Conservation (phyloP, 2,888 invertebrate genomes). For the Oscheius sp. region DNA sequence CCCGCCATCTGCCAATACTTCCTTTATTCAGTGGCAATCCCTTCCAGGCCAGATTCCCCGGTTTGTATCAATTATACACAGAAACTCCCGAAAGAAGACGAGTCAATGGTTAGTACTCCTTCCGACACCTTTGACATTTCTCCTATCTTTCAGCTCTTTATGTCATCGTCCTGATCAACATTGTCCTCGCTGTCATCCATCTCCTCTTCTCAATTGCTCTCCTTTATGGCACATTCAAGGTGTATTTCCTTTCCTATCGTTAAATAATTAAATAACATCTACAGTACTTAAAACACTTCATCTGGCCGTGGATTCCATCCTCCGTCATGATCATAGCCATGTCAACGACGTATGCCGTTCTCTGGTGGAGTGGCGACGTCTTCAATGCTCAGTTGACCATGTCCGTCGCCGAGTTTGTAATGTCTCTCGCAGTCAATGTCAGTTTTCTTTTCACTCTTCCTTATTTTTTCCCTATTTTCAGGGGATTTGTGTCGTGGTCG, state of each 20-base stretch:
- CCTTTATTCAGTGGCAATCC: constrained; percentile 64
- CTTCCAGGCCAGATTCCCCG: constrained; percentile 71
- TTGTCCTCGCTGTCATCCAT: constrained; percentile 63
- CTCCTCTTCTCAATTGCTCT: constrained; percentile 58
- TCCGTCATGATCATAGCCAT: constrained; percentile 60
- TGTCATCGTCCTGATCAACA: constrained; percentile 65
- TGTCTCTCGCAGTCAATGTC: constrained; percentile 63
- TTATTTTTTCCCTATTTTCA: constrained; percentile 29
- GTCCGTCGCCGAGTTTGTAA: constrained; percentile 69
- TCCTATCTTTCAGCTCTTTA: constrained; percentile 66
- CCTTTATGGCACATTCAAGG: constrained; percentile 66
- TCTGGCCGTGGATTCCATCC: constrained; percentile 69
- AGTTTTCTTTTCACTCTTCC: neutral
- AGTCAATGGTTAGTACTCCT: constrained; percentile 61
- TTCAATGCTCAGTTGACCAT: constrained; percentile 71
- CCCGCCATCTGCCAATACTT: neutral
- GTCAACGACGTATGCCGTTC: constrained; percentile 67
- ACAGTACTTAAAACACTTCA: constrained; percentile 56
- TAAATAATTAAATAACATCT: constrained; percentile 23
- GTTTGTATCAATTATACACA: constrained; percentile 68
- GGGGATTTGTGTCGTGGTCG: constrained; percentile 64
- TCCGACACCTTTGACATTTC: too few relatives aligned
- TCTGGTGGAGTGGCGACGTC: constrained; percentile 72
- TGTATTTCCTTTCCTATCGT: too few relatives aligned
- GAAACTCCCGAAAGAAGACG: constrained; percentile 70